Percentiles rank a stretch among this genome's conserved stretches.
phyloP scores from a whole-genome alignment of 2,113 vertebrate genomes.

The Indicator maculatus region DNA sequence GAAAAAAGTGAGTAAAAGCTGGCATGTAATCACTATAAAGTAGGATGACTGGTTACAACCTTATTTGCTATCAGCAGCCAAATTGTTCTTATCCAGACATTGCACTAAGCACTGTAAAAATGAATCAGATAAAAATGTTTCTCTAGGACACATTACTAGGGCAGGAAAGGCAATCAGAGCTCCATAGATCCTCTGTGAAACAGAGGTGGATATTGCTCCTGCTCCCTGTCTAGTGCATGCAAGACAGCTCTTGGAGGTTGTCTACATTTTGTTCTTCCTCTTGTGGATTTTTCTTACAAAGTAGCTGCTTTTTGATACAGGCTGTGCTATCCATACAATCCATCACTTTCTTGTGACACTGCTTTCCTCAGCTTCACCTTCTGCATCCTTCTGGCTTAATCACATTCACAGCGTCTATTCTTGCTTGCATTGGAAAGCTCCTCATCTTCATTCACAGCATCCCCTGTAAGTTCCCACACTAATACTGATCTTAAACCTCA shows the following conservation, averaged over 20 bases:
- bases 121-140: not conserved
- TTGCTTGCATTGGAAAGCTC: not conserved
- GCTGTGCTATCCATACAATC: not conserved
- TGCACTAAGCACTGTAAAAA: not conserved
- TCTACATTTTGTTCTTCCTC: not conserved
- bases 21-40: not conserved
- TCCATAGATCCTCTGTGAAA: fast-evolving
- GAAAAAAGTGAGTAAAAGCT: not conserved
- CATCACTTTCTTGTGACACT: not conserved
- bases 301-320: not conserved
- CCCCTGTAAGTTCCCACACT: not conserved
- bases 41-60: not conserved
- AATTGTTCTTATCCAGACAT: not conserved
- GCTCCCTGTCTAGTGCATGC: fast-evolving
- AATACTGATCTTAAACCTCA: not conserved
- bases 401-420: not conserved
- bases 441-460: not conserved
- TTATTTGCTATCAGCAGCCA: not conserved
- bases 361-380: not conserved
- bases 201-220: not conserved
- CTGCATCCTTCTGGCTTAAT: not conserved
- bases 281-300: not conserved
- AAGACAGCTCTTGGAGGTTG: not conserved
- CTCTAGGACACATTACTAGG: fast-evolving
- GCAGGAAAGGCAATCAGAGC: not conserved